Conservation (phyloP, 2,888 invertebrate genomes). For the Nymphalis c-album region DNA sequence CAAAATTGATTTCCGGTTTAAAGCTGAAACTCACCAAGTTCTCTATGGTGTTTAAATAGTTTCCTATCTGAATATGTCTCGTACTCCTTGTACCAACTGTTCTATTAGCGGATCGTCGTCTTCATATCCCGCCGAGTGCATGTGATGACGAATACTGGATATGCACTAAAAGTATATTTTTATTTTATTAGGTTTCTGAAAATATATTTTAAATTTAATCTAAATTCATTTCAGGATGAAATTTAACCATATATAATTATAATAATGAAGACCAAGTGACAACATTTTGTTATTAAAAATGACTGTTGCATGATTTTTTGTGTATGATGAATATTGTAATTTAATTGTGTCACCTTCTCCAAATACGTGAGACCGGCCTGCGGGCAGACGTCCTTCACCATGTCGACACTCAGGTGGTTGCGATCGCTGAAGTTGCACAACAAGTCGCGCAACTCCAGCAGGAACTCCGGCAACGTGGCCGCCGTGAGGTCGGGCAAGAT, state of each 20-base stretch:
- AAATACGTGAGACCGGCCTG: conserved; percentile 76
- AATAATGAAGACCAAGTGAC: too few species aligned
- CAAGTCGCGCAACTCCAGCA: conserved; percentile 61
- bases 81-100: conserved; percentile 55
- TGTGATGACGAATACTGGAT: conserved; percentile 78
- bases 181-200: neutral
- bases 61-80: conserved; percentile 54
- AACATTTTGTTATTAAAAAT: too few species aligned
- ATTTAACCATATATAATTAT: too few species aligned
- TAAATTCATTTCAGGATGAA: too few species aligned
- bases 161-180: conserved; percentile 64
- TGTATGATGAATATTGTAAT: too few species aligned
- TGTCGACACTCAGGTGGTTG: conserved; percentile 58
- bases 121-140: conserved; percentile 68
- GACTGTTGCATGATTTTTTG: too few species aligned
- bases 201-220: neutral
- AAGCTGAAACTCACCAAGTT: neutral
- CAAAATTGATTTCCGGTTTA: too few species aligned
- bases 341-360: conserved; percentile 65
- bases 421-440: conserved; percentile 34
- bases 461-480: conserved; percentile 56
- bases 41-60: neutral
- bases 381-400: conserved; percentile 73
- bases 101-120: conserved; percentile 53
- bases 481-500: conserved; percentile 65